These are phyloP conservation scores for Sternotherus odoratus DNA, from an alignment of 2,797 vertebrate genomes.

Conservation along the genomic window DNA sequence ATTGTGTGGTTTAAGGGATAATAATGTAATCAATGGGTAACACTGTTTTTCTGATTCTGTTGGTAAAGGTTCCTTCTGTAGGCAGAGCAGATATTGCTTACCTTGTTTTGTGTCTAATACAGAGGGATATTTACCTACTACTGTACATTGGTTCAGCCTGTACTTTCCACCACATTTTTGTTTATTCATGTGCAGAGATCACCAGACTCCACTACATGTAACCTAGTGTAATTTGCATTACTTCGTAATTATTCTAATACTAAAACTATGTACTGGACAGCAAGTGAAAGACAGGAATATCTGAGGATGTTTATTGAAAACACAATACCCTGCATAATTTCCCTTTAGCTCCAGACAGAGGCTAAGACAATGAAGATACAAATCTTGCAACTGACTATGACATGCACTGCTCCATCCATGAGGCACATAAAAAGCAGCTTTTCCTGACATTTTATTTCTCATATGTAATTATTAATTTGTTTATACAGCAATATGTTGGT, in stretches of 20 bases:
- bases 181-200: neutral
- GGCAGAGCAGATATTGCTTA: neutral
- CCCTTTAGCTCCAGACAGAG: constrained; percentile 10
- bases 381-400: constrained; percentile 13
- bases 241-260: neutral
- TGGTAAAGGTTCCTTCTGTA: neutral
- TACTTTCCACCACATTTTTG: neutral
- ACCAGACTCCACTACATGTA: neutral
- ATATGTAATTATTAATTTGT: constrained; percentile 56
- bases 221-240: neutral
- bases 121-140: neutral
- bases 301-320: neutral
- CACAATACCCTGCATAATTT: neutral
- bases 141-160: neutral
- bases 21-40: neutral
- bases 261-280: neutral
- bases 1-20: neutral
- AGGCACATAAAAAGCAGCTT: constrained; percentile 4
- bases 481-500: constrained; percentile 35
- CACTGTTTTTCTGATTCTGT: neutral
- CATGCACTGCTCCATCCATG: neutral
- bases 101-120: neutral
- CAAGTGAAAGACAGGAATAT: neutral
- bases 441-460: constrained; percentile 27
- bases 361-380: neutral